phyloP scores from a whole-genome alignment of 2,113 vertebrate species.

The Caranx melampygus region DNA sequence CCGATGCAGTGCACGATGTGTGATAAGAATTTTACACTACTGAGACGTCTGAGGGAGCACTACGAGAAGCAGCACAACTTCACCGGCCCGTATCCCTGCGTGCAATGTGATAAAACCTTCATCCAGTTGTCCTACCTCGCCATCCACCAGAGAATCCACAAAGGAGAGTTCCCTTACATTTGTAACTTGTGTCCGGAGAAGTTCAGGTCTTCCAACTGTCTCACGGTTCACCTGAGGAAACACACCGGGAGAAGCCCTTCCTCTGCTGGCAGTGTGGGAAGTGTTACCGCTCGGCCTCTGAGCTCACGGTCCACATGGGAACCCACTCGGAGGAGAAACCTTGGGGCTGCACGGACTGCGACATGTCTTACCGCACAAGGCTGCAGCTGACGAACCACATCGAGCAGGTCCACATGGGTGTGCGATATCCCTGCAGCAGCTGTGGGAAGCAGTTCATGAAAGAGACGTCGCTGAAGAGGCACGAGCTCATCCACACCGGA shows the following conservation, averaged over 20 bases:
- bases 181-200: slow-evolving; percentile 74
- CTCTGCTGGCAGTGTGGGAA: slow-evolving; percentile 83
- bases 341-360: slow-evolving; percentile 74
- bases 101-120: slow-evolving; percentile 75
- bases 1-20: slow-evolving; percentile 81
- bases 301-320: slow-evolving; percentile 81
- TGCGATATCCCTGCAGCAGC: slow-evolving; percentile 76
- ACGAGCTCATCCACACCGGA: slow-evolving; percentile 80
- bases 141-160: slow-evolving; percentile 79
- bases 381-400: slow-evolving; percentile 80
- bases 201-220: slow-evolving; percentile 79
- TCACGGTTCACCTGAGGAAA: slow-evolving; percentile 78
- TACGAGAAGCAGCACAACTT: slow-evolving; percentile 80
- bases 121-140: slow-evolving; percentile 79
- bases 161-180: slow-evolving; percentile 77
- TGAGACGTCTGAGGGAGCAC: slow-evolving; percentile 77
- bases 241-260: slow-evolving; percentile 83
- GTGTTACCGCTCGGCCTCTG: slow-evolving; percentile 78
- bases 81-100: slow-evolving; percentile 72
- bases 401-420: slow-evolving; percentile 80
- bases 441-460: slow-evolving; percentile 83
- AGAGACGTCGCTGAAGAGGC: slow-evolving; percentile 78
- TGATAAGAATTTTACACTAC: slow-evolving; percentile 75
- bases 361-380: slow-evolving; percentile 77
- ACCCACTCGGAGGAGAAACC: slow-evolving; percentile 79